Percentiles rank a stretch among this genome's conserved stretches.
phyloP scores from a whole-genome alignment of 2,888 invertebrate genomes.

The Macropis europaea region DNA sequence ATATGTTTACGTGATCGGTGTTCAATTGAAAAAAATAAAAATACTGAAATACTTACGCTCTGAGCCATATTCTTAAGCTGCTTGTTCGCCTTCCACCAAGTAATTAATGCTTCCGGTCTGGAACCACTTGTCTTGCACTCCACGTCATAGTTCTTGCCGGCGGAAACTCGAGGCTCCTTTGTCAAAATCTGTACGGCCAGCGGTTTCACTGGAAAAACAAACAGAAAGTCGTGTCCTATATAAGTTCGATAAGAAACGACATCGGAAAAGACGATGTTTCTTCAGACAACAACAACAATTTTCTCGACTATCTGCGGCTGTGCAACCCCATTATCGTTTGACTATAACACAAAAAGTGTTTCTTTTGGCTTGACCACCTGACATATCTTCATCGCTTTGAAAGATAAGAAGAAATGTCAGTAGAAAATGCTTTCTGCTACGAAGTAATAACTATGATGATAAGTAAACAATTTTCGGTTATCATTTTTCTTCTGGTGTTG shows the following conservation, averaged over 20 bases:
- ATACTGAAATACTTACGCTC: slow-evolving; percentile 91
- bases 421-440: too few species aligned
- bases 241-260: slow-evolving; percentile 16
- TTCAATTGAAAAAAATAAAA: not conserved
- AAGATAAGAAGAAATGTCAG: too few species aligned
- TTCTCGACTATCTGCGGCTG: not conserved
- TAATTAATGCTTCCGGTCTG: slow-evolving; percentile 90
- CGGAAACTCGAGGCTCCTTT: slow-evolving; percentile 91
- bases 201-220: slow-evolving; percentile 88
- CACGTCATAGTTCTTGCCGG: slow-evolving; percentile 92
- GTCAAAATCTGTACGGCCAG: slow-evolving; percentile 91
- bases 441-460: too few species aligned
- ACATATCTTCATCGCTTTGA: too few species aligned
- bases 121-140: slow-evolving; percentile 94
- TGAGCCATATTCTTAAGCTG: slow-evolving; percentile 90
- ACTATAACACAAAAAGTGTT: too few species aligned
- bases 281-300: not conserved
- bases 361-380: too few species aligned
- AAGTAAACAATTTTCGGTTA: too few species aligned
- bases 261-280: not conserved
- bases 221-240: not conserved
- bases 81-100: slow-evolving; percentile 94
- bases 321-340: too few species aligned
- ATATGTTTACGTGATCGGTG: too few species aligned
- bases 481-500: too few species aligned